Evolutionary conservation across 35 echinoderm and acorn worm genomes (phyloP), one percentile per base, ranked within the genome.

Genomic region (Stichopus chloronotus): DNA sequence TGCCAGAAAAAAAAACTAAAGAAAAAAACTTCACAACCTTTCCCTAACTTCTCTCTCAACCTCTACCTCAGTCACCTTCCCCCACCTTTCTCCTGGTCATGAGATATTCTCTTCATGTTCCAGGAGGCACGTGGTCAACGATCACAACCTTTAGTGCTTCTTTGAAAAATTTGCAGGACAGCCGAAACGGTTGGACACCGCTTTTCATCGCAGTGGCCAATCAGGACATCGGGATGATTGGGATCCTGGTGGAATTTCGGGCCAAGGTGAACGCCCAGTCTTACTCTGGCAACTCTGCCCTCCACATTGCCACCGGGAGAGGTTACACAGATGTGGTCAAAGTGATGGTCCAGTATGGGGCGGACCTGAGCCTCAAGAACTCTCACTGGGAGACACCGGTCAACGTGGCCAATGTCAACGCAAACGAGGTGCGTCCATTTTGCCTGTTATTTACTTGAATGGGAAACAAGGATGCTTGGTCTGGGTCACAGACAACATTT

Each of bases 301-400:
- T 99, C 6, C 97, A 99, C 84, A 94, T 99, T 3, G 97, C 97
- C 2, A 99, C 95, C 2, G 97, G 97, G 20, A 87, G 97, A 59
- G 97, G 97, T 14, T 96, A 92, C 76, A 96, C 95, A 7, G 95
- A 96, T 52, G 90, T 99, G 10, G 97, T 99, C 4, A 90, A 94
- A 54, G 72, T 93, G 13, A 82, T 99, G 25, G 91, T 99, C 25
- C 93, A 93, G 13, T 96, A 95, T 83, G 97, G 97, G 8, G 97
- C 97, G 7, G 97, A 99, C 77, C 96, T 99, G 90, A 99, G 97
- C 61, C 88, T 99, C 58, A 96, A 95, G 93, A 99, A 99, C 24
- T 96, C 95, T 12, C 97, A 99, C 69, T 86, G 94, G 77, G 97
- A 99, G 7, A 95, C 97, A 9, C 93, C 97, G 11, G 95, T 78